Evolutionary conservation across 2,888 invertebrate genomes (phyloP).

Genomic region (Athalia cordata): DNA sequence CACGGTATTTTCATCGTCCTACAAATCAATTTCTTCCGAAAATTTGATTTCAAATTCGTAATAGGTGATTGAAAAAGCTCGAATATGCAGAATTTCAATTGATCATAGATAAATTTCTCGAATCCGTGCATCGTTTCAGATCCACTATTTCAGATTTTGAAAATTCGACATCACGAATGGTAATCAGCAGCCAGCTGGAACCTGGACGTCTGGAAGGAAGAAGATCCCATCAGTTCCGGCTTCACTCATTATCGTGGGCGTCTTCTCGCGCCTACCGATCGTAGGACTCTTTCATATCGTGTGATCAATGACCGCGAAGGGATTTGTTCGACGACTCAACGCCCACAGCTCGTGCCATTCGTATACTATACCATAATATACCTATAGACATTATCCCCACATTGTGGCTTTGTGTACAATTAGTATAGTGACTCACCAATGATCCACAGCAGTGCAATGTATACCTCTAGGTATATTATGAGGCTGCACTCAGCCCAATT

Average conservation of each 20-base stretch:
- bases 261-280: constrained; percentile 10
- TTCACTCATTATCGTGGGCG: not conserved
- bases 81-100: too few species aligned
- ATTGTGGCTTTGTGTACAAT: not conserved
- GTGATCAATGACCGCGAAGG: constrained; percentile 34
- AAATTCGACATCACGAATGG: too few species aligned
- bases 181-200: not conserved
- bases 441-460: not conserved
- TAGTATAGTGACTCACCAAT: constrained; percentile 19
- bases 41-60: too few species aligned
- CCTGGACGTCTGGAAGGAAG: not conserved
- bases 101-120: too few species aligned
- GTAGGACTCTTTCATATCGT: not conserved
- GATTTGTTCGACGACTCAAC: constrained; percentile 17
- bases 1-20: too few species aligned
- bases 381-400: not conserved
- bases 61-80: too few species aligned
- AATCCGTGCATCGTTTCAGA: too few species aligned
- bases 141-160: too few species aligned
- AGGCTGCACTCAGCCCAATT: not conserved
- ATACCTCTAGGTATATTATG: not conserved
- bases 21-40: too few species aligned
- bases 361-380: not conserved
- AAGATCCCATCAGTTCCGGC: not conserved
- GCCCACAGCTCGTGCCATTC: not conserved